Evolutionary conservation across 2,888 invertebrate species (phyloP), one percentile per base, ranked within the genome.

Genomic region (Drosophila kuntzei): DNA sequence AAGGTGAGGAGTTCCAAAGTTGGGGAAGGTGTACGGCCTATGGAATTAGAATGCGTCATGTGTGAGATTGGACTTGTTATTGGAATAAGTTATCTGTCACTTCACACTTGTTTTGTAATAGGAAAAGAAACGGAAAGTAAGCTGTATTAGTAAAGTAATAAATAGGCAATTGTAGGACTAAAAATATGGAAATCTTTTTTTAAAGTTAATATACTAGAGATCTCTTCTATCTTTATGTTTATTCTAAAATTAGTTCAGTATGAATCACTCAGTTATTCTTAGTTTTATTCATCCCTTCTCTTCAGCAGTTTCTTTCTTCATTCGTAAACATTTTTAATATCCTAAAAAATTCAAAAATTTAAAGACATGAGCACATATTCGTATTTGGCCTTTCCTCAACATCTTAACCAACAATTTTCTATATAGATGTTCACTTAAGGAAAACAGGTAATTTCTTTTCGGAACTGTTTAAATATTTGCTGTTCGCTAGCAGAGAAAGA

Each of bases 11-110:
- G 8, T 6, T 41, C 5, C 12, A n/a, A 11, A 27, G 44, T 14
- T 29, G 41, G 7, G 9, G 37, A 8, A 25, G 18, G 22, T n/a
- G 32, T 14, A 6, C 36, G 50, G 41, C 60, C 57, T 64, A 50
- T 22, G 22, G 34, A 41, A 29, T 43, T 63, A 34, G 59, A 41
- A 27, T 46, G 49, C 43, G 43, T 41, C 25, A 68, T 55, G 61
- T 47, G 34, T 53, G 39, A 16, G 46, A 60, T 51, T 43, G 39
- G 41, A 60, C 12, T n/a, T 51, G 27, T 41, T 22, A 32, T 36
- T 53, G 62, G 16, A 51, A 58, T 58, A 27, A 50, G 20, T 43
- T 71, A 76, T 70, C 60, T 57, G 39, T 16, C 11, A 57, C 29
- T 49, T 49, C 34, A 32, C 76, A 69, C 59, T 60, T 54, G 61